phyloP scores from a whole-genome alignment of 2,888 invertebrate species.

The Bellardia pandia region DNA sequence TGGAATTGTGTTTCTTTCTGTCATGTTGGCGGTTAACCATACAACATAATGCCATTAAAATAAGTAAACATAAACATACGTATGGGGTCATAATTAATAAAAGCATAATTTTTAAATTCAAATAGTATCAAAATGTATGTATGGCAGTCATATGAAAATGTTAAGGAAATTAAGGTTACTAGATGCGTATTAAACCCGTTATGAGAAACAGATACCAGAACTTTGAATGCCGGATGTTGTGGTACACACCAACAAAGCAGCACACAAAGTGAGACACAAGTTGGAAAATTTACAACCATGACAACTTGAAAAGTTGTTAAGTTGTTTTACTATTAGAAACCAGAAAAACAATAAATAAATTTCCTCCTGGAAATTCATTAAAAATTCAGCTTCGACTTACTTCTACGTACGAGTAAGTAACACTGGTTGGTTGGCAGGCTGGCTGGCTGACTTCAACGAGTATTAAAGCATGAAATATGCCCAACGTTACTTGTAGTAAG shows the following conservation, averaged over 20 bases:
- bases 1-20: neutral
- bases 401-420: neutral
- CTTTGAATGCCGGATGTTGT: slow-evolving; percentile 8
- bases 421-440: neutral
- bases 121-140: slow-evolving; percentile 64
- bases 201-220: slow-evolving; percentile 35
- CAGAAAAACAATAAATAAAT: slow-evolving; percentile 72
- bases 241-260: neutral
- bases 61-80: slow-evolving; percentile 23
- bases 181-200: slow-evolving; percentile 51
- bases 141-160: slow-evolving; percentile 46
- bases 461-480: slow-evolving; percentile 71
- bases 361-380: slow-evolving; percentile 73
- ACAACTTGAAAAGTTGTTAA: slow-evolving; percentile 63
- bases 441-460: slow-evolving; percentile 49
- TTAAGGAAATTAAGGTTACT: slow-evolving; percentile 50
- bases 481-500: slow-evolving; percentile 37
- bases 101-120: slow-evolving; percentile 76
- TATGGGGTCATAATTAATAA: slow-evolving; percentile 78
- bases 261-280: neutral
- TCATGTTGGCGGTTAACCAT: slow-evolving; percentile 60
- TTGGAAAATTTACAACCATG: slow-evolving; percentile 51
- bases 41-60: slow-evolving; percentile 62
- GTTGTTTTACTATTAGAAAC: slow-evolving; percentile 63
- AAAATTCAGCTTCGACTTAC: slow-evolving; percentile 38